Evolutionary conservation across 2,888 invertebrate species (phyloP), one percentile per base, ranked within the genome.

Genomic region (Aphidoletes aphidimyza): DNA sequence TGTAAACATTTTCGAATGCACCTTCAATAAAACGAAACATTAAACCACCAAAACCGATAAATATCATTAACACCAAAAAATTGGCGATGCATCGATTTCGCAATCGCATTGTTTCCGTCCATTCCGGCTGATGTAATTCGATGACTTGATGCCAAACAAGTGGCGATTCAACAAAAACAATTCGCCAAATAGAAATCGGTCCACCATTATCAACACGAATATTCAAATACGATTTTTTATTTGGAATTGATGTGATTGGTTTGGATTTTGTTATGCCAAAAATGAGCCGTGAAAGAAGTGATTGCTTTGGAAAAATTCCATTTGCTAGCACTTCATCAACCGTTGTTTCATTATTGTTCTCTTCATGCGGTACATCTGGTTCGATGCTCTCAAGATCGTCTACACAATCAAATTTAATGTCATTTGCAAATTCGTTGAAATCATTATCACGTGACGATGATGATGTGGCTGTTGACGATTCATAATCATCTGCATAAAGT

Each of bases 21-120:
- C 96, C 96, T 89, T 98, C 97, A 34, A 95, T 93, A 86, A 94
- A 93, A 86, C 95, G 94, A 87, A 97, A 96, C 87, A 95, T 91
- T 84, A 96, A 91, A 0, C 95, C 96, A 0, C 96, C 96, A 84
- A 95, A 90, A 5, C 96, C 96, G 87, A 95, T 94, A 86, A 94
- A 91, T 85, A 95, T 92, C 36, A 95, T 90, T 54, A 95, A 89
- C 37, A 95, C 87, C n/a, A 96, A 89, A 34, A 94, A 88, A 87
- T 95, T 93, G 81, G 92, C 91, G 85, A 94, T 88, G 88, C 96
- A 96, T 87, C 91, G 92, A 87, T 94, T 94, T 81, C 93, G 90
- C 83, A 93, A 88, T 22, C 89, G 87, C 84, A 90, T 90, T 22
- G 95, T 91, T 86, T 90, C 91, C 1, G 88, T 87, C 85, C 92